Base-by-base conservation (phyloP, 2,113 vertebrate genomes). In the Plotosus lineatus region DNA sequence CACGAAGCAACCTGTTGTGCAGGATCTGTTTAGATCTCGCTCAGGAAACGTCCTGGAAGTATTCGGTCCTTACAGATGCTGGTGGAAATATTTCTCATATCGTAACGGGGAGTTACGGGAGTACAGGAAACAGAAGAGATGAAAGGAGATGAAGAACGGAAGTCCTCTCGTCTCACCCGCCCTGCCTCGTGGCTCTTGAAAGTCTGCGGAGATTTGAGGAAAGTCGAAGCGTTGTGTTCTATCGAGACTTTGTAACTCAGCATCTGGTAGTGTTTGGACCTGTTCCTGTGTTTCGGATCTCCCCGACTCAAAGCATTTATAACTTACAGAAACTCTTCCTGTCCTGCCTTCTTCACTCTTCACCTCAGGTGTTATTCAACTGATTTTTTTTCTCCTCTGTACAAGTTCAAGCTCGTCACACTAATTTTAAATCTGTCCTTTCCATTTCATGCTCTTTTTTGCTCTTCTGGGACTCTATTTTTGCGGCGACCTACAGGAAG, bases 341-440 rank as follows among this genome's bases (percentile, higher is more conserved):
- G n/a, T 75, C 51, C 68, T 63, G 83, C 84, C 85, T 83, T 87
- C 80, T 77, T 23, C 61, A 65, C 87, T 90, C 88, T 87, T 87
- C 79, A 61, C 63, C 42, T 75, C 81, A 86, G 66, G 83, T 84
- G 84, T 72, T 19, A 84, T 82, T 88, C 87, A 86, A 88, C 1
- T 88, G 79, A 88, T 85, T 56, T 26, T n/a, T n/a, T 55, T 51
- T 51, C 6, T 12, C 82, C 86, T 87, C 89, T n/a, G n/a, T n/a
- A n/a, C n/a, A 88, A 88, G 89, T 91, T 89, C 89, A 89, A 90
- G 90, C 89, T 88, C 88, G 85, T 76, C 87, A 88, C 88, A 91
- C 91, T 91, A 80, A 90, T 89, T 91, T 90, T 87, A 75, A 38
- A n/a, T 88, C 90, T 90, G 89, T 90, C 91, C 89, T 84, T 84